Percentiles rank a stretch among this genome's conserved stretches.
phyloP scores from a whole-genome alignment of 2,888 invertebrate genomes.

The Phoronis australis region DNA sequence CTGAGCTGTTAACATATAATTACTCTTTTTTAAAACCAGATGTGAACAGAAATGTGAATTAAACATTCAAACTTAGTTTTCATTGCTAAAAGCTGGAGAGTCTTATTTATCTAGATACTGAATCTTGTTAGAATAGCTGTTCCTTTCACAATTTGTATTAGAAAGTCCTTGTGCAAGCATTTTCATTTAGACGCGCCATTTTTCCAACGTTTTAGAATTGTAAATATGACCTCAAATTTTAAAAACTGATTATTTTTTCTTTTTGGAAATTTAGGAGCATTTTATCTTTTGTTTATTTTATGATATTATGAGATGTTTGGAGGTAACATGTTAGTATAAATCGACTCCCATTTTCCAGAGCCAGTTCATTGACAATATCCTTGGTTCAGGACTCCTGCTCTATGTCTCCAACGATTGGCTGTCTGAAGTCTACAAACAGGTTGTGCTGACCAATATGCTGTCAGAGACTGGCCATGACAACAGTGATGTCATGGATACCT shows the following conservation, averaged over 20 bases:
- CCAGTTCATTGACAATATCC: slow-evolving; percentile 86
- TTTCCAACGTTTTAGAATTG: too few species aligned
- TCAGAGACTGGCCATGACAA: slow-evolving; percentile 59
- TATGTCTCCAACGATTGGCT: slow-evolving; percentile 92
- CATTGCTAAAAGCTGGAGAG: too few species aligned
- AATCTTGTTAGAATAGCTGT: too few species aligned
- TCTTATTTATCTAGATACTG: too few species aligned
- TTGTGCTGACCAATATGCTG: slow-evolving; percentile 70
- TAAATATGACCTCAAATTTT: too few species aligned
- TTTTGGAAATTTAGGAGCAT: not conserved
- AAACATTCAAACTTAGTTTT: too few species aligned
- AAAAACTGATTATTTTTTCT: not conserved
- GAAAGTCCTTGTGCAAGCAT: too few species aligned
- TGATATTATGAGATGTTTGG: not conserved
- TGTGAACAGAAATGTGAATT: too few species aligned
- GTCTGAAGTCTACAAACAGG: slow-evolving; percentile 82
- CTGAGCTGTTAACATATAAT: too few species aligned
- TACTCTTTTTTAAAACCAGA: too few species aligned
- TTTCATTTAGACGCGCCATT: too few species aligned
- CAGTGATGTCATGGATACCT: slow-evolving; percentile 60
- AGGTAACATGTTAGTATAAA: slow-evolving; percentile 1
- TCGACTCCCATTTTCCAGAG: slow-evolving; percentile 58
- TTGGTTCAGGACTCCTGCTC: slow-evolving; percentile 85
- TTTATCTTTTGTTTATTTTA: not conserved
- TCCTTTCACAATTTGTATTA: too few species aligned